A percentile compares a stretch with the other conserved stretches of the same genome.
phyloP scores from a whole-genome alignment of 1,140 invertebrate genomes.

The Drosophila leontia region DNA sequence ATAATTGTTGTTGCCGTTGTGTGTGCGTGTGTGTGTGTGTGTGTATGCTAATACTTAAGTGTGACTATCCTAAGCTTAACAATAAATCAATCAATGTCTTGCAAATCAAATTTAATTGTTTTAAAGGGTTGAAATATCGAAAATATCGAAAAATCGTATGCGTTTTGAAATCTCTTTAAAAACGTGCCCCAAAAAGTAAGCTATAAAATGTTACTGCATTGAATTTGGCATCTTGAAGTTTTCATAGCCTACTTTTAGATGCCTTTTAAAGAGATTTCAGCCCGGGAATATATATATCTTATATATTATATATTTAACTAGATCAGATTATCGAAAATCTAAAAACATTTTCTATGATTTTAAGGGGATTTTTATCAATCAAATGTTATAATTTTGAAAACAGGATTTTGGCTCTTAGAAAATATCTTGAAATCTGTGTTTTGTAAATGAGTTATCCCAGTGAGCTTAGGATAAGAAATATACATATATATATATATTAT shows the following conservation, averaged over 20 bases:
- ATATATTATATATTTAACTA: background rate
- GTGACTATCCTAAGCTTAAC: constrained; percentile 32
- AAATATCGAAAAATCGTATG: background rate
- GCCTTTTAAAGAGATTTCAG: too few species aligned
- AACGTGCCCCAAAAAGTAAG: background rate
- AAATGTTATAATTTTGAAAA: too few species aligned
- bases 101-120: constrained; percentile 7
- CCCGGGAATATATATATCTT: background rate
- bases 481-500: background rate
- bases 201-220: background rate
- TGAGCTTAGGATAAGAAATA: background rate
- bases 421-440: background rate
- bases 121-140: background rate
- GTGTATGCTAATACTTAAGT: constrained; percentile 15
- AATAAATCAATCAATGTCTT: constrained; percentile 44
- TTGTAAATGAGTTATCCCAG: background rate
- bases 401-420: too few species aligned
- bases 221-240: too few species aligned
- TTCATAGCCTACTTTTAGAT: too few species aligned
- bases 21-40: background rate
- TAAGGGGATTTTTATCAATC: too few species aligned
- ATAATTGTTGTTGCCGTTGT: constrained; percentile 21
- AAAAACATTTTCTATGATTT: too few species aligned
- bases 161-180: background rate
- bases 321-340: background rate